Evolutionary conservation across 2,888 invertebrate genomes (phyloP).

Genomic region (Pycnomerus fuliginosus): DNA sequence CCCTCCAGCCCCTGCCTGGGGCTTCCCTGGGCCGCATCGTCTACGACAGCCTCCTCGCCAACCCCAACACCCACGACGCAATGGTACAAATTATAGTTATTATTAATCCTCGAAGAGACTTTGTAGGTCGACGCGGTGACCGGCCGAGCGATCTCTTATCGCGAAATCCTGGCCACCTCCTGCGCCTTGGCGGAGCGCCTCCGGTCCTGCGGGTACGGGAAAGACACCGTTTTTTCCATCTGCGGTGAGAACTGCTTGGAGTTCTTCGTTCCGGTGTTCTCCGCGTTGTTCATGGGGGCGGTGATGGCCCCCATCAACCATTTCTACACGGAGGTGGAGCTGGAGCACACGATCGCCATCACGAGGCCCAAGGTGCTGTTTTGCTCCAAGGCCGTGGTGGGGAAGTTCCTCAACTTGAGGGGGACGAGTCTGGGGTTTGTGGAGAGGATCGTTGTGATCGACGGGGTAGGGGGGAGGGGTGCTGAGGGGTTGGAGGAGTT

Average conservation of each 20-base stretch:
- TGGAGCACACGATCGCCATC: conserved; percentile 59
- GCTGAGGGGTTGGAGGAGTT: neutral
- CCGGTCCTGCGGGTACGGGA: conserved; percentile 27
- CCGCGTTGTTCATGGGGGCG: conserved; percentile 36
- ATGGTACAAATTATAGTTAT: too few species aligned
- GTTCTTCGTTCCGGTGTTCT: conserved; percentile 37
- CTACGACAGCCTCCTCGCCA: conserved; percentile 23
- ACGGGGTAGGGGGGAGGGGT: conserved; percentile 29
- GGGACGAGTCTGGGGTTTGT: conserved; percentile 35
- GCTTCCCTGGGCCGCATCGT: conserved; percentile 27
- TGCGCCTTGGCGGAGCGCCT: conserved; percentile 36
- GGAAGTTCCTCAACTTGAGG: conserved; percentile 9
- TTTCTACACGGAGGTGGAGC: conserved; percentile 33
- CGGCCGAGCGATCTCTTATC: conserved; percentile 29
- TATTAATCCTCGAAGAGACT: too few species aligned
- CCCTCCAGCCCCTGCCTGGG: conserved; percentile 19
- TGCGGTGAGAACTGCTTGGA: conserved; percentile 38
- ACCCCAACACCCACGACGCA: conserved; percentile 13
- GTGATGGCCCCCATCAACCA: conserved; percentile 36
- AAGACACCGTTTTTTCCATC: conserved; percentile 34
- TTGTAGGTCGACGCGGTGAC: conserved; percentile 38
- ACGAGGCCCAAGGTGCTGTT: conserved; percentile 68
- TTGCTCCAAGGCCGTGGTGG: conserved; percentile 55
- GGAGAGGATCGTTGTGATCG: conserved; percentile 59
- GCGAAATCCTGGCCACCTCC: conserved; percentile 29